A percentile compares a stretch with the other conserved stretches of the same genome.
Conservation (phyloP, 2,888 invertebrate genomes). For the Ecliptopera silaceata region DNA sequence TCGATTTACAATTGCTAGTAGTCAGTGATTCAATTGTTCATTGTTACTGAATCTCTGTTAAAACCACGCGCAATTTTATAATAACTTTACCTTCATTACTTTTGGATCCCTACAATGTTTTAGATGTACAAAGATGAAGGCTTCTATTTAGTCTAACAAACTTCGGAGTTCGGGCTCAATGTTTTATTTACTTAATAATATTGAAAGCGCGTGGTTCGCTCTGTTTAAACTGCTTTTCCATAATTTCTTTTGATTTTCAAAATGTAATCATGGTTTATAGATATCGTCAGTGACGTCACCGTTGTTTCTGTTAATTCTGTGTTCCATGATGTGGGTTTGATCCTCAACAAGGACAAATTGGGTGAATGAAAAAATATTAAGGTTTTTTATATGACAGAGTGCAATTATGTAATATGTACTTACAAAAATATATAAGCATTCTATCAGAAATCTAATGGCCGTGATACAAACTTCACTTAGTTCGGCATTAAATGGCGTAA, state of each 20-base stretch:
- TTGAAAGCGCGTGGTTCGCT: not conserved
- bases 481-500: too few relatives aligned
- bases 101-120: not conserved
- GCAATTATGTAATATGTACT: too few relatives aligned
- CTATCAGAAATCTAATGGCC: too few relatives aligned
- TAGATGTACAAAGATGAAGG: constrained; percentile 1
- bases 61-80: not conserved
- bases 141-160: constrained; percentile 12
- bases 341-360: too few relatives aligned
- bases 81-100: not conserved
- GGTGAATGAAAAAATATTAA: too few relatives aligned
- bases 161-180: constrained; percentile 13
- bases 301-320: too few relatives aligned
- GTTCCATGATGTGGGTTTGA: too few relatives aligned
- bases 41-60: not conserved
- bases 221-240: constrained; percentile 2
- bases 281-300: too few relatives aligned
- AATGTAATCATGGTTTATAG: too few relatives aligned
- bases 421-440: too few relatives aligned
- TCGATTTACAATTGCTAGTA: not conserved
- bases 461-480: too few relatives aligned
- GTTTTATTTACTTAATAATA: constrained; percentile 15
- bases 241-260: not conserved
- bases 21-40: constrained; percentile 1
- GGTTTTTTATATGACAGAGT: too few relatives aligned